These are phyloP conservation scores for Pundamilia nyererei DNA, from an alignment of 2,113 vertebrate species.

Conservation along the genomic window DNA sequence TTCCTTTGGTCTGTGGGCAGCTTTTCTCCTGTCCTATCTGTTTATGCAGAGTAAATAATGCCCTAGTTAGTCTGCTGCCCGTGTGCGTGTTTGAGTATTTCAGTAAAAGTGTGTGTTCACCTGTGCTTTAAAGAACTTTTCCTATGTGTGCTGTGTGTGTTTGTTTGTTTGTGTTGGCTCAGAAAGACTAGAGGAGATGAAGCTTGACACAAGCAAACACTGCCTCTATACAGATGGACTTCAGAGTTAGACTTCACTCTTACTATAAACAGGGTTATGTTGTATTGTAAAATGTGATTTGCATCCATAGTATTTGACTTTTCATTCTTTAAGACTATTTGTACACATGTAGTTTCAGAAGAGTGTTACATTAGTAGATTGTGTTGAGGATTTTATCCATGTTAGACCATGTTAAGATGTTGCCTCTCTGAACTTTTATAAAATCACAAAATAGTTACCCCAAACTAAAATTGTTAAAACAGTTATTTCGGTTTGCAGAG, in stretches of 20 bases:
- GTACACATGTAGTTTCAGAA: background rate
- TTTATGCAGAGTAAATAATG: background rate
- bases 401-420: background rate
- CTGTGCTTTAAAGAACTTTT: background rate
- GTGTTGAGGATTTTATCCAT: background rate
- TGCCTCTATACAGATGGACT: background rate
- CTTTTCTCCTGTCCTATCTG: background rate
- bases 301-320: background rate
- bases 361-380: background rate
- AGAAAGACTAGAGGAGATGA: background rate
- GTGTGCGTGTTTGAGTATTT: background rate
- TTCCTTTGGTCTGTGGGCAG: background rate
- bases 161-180: background rate
- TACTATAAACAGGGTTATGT: too few species aligned
- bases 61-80: background rate
- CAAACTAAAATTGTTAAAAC: background rate
- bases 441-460: background rate
- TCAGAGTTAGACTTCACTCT: background rate
- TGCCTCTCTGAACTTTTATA: background rate
- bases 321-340: background rate
- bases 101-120: background rate
- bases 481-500: background rate
- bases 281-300: background rate
- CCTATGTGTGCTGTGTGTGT: background rate
- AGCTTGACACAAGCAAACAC: background rate